phyloP scores from a whole-genome alignment of 2,888 invertebrate species.

The Rhorus exstirpatorius region DNA sequence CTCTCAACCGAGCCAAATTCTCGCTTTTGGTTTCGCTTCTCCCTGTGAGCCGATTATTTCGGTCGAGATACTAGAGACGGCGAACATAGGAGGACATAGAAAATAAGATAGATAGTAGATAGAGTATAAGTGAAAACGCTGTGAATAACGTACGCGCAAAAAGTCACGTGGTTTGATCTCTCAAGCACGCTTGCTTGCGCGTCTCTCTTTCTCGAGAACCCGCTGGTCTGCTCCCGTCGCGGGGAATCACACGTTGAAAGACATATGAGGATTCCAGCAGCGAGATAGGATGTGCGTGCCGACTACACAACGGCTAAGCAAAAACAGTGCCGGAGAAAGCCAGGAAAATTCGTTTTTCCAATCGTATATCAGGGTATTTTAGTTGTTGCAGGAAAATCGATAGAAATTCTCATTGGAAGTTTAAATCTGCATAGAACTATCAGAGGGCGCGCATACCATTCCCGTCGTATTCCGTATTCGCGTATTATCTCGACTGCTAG shows the following conservation, averaged over 20 bases:
- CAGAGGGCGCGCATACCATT: no score
- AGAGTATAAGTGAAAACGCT: constrained; percentile 63
- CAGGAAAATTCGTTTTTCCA: constrained; percentile 45
- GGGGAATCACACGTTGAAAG: constrained; percentile 82
- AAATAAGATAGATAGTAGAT: constrained; percentile 4
- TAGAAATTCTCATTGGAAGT: constrained; percentile 17
- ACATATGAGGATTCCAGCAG: constrained; percentile 85
- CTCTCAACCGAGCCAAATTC: constrained; percentile 14
- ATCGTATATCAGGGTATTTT: constrained; percentile 41
- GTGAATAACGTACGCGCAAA: constrained; percentile 32
- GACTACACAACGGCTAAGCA: constrained; percentile 75
- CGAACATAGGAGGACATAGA: constrained; percentile 9
- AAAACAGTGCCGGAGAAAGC: constrained; percentile 47
- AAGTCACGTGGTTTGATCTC: constrained; percentile 51
- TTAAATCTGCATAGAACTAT: constrained; percentile 8
- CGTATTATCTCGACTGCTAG: no score
- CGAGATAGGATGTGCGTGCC: constrained; percentile 83
- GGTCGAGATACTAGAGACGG: constrained; percentile 38
- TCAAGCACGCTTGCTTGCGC: constrained; percentile 11
- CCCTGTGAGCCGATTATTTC: constrained; percentile 43
- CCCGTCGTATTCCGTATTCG: no score
- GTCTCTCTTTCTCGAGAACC: constrained; percentile 21
- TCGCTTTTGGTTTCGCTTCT: constrained; percentile 17
- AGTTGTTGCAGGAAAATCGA: constrained; percentile 11
- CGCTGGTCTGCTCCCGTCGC: constrained; percentile 72